phyloP scores from a whole-genome alignment of 2,797 vertebrate species.

The Falco biarmicus region DNA sequence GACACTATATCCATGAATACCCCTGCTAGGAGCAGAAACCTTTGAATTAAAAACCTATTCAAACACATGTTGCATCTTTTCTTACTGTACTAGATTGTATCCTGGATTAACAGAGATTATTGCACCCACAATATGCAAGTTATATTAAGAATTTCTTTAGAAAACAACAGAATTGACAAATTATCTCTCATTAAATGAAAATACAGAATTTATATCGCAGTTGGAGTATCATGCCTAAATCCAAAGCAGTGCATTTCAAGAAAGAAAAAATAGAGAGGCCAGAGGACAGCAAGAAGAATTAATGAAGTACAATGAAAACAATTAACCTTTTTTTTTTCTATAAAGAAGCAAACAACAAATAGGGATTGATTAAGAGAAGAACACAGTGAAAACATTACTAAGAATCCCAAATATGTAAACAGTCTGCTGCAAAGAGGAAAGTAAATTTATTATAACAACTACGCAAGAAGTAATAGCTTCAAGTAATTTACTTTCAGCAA shows the following conservation, averaged over 20 bases:
- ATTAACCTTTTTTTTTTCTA: accelerated
- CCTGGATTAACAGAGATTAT: neutral
- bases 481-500: neutral
- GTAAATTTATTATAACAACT: neutral
- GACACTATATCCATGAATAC: neutral
- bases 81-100: neutral
- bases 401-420: neutral
- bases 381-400: neutral
- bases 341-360: neutral
- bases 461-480: neutral
- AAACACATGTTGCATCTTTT: neutral
- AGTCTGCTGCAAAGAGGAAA: neutral
- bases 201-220: neutral
- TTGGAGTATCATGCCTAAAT: neutral
- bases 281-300: neutral
- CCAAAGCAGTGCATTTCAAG: neutral
- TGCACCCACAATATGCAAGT: neutral
- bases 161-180: neutral
- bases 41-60: neutral
- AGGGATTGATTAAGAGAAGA: neutral
- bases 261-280: neutral
- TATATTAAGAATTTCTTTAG: neutral
- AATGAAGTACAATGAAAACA: neutral
- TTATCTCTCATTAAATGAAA: neutral
- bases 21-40: neutral